These are phyloP conservation scores for Microplitis mediator DNA, from an alignment of 1,140 invertebrate genomes.

Conservation along the genomic window DNA sequence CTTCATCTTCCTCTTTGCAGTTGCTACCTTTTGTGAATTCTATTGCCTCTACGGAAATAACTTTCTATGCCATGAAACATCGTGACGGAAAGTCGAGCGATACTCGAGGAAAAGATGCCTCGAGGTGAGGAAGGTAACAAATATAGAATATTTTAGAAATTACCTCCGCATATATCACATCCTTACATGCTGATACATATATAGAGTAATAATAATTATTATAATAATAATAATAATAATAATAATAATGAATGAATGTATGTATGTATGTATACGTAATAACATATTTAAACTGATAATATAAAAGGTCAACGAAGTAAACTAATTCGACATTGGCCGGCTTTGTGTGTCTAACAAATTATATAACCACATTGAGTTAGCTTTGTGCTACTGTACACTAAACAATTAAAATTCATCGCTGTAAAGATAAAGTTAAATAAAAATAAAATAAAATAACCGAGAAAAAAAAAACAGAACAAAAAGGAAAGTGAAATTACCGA, in stretches of 20 bases:
- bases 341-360: neutral
- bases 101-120: conserved; percentile 4
- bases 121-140: conserved; percentile 1
- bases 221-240: no score
- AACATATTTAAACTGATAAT: no score
- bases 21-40: conserved; percentile 11
- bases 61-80: conserved; percentile 27
- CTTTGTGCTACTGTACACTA: neutral
- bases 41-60: conserved; percentile 18
- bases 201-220: no score
- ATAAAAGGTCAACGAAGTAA: no score
- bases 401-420: neutral
- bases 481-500: no score
- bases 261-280: no score
- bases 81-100: conserved; percentile 24
- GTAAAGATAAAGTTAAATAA: neutral
- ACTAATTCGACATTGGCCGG: neutral
- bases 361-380: neutral
- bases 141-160: neutral
- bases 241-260: no score
- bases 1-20: neutral
- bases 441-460: neutral
- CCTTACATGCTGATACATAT: no score
- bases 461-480: no score
- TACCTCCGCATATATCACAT: neutral